A percentile compares a stretch with the other conserved stretches of the same genome.
These are phyloP conservation scores for Cheirogaleus medius DNA, from an alignment of 2,113 vertebrate genomes.

Conservation along the genomic window DNA sequence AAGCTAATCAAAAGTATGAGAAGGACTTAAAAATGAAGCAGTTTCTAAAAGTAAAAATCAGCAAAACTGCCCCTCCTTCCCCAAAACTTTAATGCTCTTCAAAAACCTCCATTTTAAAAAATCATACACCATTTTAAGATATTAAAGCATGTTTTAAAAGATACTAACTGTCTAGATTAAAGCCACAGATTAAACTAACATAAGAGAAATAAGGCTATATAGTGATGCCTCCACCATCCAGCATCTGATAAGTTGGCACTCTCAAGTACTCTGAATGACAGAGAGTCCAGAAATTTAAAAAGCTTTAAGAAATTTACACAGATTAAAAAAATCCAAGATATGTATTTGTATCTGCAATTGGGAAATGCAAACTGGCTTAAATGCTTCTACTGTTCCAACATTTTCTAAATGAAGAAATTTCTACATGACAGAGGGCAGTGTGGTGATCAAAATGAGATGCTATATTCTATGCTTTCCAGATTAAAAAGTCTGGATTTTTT, in stretches of 20 bases:
- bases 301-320: background rate
- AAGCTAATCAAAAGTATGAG: conserved; percentile 68
- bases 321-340: background rate
- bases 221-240: background rate
- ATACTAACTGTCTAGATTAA: background rate
- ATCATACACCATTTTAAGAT: background rate
- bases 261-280: background rate
- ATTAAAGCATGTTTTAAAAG: background rate
- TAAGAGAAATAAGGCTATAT: background rate
- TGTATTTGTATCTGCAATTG: background rate
- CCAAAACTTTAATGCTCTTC: background rate
- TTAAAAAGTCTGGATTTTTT: background rate
- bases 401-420: background rate
- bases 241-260: background rate
- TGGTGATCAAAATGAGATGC: background rate
- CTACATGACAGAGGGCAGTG: background rate
- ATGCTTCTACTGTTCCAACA: background rate
- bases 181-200: background rate
- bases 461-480: background rate
- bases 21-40: conserved; percentile 49
- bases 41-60: conserved; percentile 62
- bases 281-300: background rate
- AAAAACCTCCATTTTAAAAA: background rate
- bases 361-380: background rate
- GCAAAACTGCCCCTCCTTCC: conserved; percentile 23